Conservation (phyloP, 2,113 vertebrate species). For the Psophia crepitans region DNA sequence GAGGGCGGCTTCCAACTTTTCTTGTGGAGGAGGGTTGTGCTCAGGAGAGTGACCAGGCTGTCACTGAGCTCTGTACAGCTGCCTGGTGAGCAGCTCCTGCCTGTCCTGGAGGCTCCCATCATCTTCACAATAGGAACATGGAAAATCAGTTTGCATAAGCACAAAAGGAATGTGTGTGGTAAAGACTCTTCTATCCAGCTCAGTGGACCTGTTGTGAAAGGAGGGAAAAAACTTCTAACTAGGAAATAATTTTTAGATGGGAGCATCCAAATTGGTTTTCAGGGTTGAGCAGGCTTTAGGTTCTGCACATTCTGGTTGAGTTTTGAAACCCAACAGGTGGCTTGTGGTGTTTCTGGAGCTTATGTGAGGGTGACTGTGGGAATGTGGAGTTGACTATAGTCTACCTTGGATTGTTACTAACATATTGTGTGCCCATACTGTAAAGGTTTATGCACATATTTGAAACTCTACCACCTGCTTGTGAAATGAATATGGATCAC, state of each 20-base stretch:
- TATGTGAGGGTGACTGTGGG: neutral
- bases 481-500: neutral
- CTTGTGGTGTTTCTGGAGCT: neutral
- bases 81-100: neutral
- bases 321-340: neutral
- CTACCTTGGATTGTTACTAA: neutral
- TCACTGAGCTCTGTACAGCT: rapidly evolving
- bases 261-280: neutral
- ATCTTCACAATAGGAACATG: neutral
- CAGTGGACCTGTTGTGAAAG: neutral
- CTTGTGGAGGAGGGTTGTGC: neutral
- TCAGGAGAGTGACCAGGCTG: neutral
- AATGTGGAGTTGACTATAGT: neutral
- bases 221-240: rapidly evolving
- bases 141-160: neutral
- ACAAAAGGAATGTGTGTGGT: neutral
- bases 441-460: neutral
- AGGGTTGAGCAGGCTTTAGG: neutral
- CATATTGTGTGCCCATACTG: rapidly evolving
- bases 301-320: neutral
- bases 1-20: neutral
- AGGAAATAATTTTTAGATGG: neutral
- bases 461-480: neutral
- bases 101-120: neutral
- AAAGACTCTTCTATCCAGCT: neutral